A percentile compares a stretch with the other conserved stretches of the same genome.
phyloP scores from a whole-genome alignment of 2,113 vertebrate genomes.

The Rhadina sibilatrix region DNA sequence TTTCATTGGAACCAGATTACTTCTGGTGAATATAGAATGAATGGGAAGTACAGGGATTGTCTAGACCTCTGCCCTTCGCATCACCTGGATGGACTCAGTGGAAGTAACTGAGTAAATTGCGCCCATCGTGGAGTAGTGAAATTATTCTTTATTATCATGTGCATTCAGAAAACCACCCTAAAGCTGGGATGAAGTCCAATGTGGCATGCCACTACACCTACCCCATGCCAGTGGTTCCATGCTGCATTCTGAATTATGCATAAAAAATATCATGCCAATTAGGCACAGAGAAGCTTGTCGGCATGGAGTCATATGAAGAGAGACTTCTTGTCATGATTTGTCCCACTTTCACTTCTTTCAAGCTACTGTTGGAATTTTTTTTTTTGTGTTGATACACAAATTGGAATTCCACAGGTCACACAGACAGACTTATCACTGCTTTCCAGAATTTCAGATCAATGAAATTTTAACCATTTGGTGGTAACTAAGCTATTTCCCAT shows the following conservation, averaged over 20 bases:
- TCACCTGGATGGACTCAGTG: not conserved
- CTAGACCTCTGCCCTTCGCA: not conserved
- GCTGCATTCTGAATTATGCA: not conserved
- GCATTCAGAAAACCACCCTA: not conserved
- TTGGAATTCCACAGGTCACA: not conserved
- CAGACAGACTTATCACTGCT: not conserved
- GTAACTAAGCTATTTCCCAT: not conserved
- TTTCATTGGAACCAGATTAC: not conserved
- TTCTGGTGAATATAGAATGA: not conserved
- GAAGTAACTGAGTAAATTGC: not conserved
- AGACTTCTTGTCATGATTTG: not conserved
- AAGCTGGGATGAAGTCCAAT: not conserved
- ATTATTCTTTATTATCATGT: not conserved
- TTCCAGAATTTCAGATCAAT: not conserved
- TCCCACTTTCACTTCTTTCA: not conserved
- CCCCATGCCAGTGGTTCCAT: not conserved
- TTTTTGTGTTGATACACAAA: not conserved
- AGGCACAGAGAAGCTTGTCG: not conserved
- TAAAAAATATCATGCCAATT: not conserved
- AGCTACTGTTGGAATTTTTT: not conserved
- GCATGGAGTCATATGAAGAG: not conserved
- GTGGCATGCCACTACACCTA: not conserved
- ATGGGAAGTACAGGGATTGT: not conserved
- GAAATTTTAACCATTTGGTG: not conserved
- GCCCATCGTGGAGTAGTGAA: not conserved